Percentiles rank a stretch among this genome's conserved stretches.
phyloP scores from a whole-genome alignment of 2,113 vertebrate species.

The Carettochelys insculpta region DNA sequence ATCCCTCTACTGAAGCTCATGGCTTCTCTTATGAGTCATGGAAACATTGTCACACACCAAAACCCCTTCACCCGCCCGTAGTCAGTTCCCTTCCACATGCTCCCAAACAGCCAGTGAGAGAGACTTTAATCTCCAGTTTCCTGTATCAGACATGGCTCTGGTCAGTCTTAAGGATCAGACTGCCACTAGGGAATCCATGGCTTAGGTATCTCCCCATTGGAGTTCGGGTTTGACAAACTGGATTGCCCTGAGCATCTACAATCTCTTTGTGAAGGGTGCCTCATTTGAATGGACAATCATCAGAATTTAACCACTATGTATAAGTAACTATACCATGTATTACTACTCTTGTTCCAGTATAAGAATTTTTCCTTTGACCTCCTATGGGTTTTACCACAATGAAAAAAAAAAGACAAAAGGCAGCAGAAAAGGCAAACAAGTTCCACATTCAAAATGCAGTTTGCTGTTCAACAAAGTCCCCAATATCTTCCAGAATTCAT shows the following conservation, averaged over 20 bases:
- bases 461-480: background rate
- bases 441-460: background rate
- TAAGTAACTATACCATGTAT: too few relatives aligned
- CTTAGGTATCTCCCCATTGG: background rate
- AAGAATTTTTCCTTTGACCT: background rate
- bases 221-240: background rate
- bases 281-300: background rate
- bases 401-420: background rate
- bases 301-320: background rate
- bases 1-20: background rate
- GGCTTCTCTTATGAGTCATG: background rate
- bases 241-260: background rate
- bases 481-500: background rate
- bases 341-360: background rate
- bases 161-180: background rate
- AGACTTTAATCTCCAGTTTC: background rate
- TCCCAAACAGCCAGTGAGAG: background rate
- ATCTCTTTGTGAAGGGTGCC: background rate
- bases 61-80: background rate
- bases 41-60: background rate
- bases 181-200: background rate
- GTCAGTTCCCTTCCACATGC: background rate
- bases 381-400: background rate
- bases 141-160: background rate
- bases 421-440: background rate